Evolutionary conservation across 2,113 vertebrate genomes (phyloP).

Genomic region (Garra rufa): DNA sequence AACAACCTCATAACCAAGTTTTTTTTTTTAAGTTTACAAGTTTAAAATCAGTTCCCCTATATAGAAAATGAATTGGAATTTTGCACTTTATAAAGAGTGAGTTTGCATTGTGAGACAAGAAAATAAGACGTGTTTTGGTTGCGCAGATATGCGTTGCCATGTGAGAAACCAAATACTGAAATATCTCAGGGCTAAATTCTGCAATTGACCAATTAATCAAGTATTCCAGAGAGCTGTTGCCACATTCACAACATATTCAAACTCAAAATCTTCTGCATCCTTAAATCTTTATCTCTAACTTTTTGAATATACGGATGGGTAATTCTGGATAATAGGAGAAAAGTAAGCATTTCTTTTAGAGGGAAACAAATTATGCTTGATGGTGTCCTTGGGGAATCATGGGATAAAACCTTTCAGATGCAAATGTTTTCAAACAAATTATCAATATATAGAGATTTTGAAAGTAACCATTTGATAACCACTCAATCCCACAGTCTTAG

Average conservation of each 20-base stretch:
- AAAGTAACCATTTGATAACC: slow-evolving; percentile 12
- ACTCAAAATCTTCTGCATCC: neutral
- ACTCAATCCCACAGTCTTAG: neutral
- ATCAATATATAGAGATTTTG: slow-evolving; percentile 6
- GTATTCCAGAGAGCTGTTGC: neutral
- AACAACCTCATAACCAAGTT: neutral
- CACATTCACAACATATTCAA: slow-evolving; percentile 17
- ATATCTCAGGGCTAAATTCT: neutral
- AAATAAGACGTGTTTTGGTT: neutral
- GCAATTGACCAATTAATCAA: neutral
- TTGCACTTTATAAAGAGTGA: neutral
- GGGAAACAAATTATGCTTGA: slow-evolving; percentile 6
- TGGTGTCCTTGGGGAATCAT: neutral
- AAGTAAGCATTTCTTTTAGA: neutral
- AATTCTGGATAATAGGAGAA: neutral
- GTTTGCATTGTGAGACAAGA: neutral
- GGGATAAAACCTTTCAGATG: slow-evolving; percentile 14
- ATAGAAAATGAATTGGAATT: neutral
- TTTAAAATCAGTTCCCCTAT: neutral
- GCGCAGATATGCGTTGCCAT: neutral
- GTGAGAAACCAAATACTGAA: neutral
- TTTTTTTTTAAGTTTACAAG: neutral
- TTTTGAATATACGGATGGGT: neutral
- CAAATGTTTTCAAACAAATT: slow-evolving; percentile 29
- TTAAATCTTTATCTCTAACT: neutral